A percentile compares a stretch with the other conserved stretches of the same genome.
These are phyloP conservation scores for Hydriomena furcata DNA, from an alignment of 2,888 invertebrate species.

Conservation along the genomic window DNA sequence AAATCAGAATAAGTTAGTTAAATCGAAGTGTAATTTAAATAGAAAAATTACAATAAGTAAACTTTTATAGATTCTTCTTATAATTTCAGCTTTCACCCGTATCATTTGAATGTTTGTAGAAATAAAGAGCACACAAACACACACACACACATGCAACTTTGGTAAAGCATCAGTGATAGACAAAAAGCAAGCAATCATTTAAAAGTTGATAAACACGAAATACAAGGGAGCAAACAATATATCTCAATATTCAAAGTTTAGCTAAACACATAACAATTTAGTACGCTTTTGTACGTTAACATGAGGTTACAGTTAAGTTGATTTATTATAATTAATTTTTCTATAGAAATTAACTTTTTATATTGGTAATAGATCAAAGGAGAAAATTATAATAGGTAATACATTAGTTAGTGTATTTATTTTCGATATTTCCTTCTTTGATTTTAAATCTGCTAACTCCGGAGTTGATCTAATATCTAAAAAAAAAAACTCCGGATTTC, in stretches of 20 bases:
- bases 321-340: neutral
- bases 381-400: no score
- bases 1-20: no score
- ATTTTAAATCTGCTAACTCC: no score
- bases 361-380: no score
- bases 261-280: neutral
- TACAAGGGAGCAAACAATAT: conserved; percentile 3
- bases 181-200: conserved; percentile 1
- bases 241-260: neutral
- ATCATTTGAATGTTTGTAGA: neutral
- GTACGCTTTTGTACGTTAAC: conserved; percentile 2
- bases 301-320: neutral
- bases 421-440: no score
- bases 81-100: neutral
- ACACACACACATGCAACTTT: neutral
- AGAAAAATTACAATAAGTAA: no score
- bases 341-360: no score
- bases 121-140: neutral
- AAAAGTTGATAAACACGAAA: neutral
- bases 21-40: no score
- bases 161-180: neutral
- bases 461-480: no score
- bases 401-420: no score
- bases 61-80: no score
- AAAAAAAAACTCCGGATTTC: no score